Evolutionary conservation across 2,888 invertebrate genomes (phyloP).

Genomic region (Lithophane socia): DNA sequence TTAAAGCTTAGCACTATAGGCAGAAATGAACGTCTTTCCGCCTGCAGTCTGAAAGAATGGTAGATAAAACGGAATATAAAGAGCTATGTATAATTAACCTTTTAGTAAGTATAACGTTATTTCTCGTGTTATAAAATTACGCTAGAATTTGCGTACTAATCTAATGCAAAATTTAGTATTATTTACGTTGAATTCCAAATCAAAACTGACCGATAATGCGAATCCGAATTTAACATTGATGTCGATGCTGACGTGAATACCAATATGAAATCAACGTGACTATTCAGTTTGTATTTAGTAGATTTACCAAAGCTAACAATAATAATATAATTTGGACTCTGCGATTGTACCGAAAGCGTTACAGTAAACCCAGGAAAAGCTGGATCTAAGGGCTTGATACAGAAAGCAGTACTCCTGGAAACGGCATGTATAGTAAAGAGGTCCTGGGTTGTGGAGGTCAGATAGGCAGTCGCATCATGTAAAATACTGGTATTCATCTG

Average conservation of each 20-base stretch:
- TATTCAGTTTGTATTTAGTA: constrained; percentile 29
- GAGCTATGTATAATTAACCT: too few species aligned
- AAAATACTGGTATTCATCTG: background rate
- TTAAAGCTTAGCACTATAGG: too few species aligned
- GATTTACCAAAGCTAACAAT: constrained; percentile 31
- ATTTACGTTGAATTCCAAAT: constrained; percentile 41
- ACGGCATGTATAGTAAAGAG: background rate
- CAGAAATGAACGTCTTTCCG: background rate
- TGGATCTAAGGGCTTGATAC: background rate
- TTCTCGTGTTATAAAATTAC: background rate
- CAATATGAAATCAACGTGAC: constrained; percentile 51
- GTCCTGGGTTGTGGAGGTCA: background rate
- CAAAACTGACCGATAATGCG: constrained; percentile 44
- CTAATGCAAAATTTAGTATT: constrained; percentile 15
- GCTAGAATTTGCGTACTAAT: background rate
- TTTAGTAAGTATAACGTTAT: too few species aligned
- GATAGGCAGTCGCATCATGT: background rate
- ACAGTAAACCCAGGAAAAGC: background rate
- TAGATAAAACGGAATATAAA: too few species aligned
- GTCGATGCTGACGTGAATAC: constrained; percentile 37
- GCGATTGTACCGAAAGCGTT: background rate
- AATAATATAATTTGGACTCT: background rate
- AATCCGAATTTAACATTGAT: constrained; percentile 34
- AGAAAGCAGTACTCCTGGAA: background rate
- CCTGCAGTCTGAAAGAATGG: too few species aligned